These are phyloP conservation scores for Elephantulus edwardii DNA, from an alignment of 2,113 vertebrate genomes.

Conservation along the genomic window DNA sequence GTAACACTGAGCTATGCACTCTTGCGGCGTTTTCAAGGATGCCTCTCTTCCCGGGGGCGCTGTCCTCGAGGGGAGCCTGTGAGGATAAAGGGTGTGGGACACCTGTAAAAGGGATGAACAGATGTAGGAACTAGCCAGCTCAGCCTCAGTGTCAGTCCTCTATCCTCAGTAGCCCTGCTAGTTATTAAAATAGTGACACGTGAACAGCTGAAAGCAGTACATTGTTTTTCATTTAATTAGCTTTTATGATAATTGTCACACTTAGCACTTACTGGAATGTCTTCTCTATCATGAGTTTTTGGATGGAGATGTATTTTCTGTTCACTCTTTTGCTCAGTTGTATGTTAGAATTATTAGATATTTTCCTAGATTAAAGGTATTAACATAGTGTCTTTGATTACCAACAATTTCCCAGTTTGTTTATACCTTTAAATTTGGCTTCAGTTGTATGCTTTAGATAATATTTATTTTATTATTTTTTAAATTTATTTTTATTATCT, in stretches of 20 bases:
- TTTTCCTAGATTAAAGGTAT: constrained; percentile 33
- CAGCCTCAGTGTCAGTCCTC: neutral
- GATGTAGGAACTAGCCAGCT: neutral
- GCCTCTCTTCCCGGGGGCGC: neutral
- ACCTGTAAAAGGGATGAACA: neutral
- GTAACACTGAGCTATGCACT: neutral
- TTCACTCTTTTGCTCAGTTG: neutral
- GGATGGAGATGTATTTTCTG: neutral
- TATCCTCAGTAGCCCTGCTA: neutral
- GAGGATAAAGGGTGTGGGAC: neutral
- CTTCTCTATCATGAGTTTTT: neutral
- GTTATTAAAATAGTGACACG: neutral
- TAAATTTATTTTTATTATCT: too few relatives aligned
- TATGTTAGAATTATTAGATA: neutral
- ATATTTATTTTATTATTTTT: constrained; percentile 48
- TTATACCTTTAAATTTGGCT: neutral
- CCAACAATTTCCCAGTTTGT: constrained; percentile 5
- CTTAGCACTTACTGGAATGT: neutral
- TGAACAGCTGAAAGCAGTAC: neutral
- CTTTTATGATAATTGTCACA: neutral
- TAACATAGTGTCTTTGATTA: constrained; percentile 14
- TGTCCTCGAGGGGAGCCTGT: neutral
- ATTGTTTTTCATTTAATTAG: neutral
- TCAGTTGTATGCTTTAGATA: constrained; percentile 30
- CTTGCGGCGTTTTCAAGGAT: neutral